Conservation (phyloP, 2,888 invertebrate species). For the Drosophila neonasuta region DNA sequence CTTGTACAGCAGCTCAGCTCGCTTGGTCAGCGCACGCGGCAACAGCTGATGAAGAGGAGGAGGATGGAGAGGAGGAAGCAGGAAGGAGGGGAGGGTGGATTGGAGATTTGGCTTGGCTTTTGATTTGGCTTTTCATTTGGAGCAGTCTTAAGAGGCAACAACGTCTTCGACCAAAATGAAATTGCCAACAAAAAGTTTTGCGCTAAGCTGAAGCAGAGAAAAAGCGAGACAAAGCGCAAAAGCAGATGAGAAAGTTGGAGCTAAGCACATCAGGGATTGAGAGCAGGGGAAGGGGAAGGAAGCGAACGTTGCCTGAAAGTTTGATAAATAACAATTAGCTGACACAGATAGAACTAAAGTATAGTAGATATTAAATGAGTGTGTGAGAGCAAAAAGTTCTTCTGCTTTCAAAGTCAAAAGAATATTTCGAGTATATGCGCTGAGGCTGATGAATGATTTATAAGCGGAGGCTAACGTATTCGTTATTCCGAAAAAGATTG, state of each 20-base stretch:
- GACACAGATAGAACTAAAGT: constrained; percentile 31
- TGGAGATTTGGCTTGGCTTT: constrained; percentile 18
- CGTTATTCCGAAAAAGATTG: constrained; percentile 10
- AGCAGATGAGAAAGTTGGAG: constrained; percentile 47
- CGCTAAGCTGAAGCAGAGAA: constrained; percentile 22
- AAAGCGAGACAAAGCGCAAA: neutral
- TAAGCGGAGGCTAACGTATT: constrained; percentile 21
- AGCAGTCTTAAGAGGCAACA: constrained; percentile 29
- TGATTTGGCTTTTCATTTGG: constrained; percentile 53
- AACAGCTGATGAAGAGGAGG: constrained; percentile 18
- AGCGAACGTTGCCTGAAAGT: constrained; percentile 34
- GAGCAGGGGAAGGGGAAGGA: neutral
- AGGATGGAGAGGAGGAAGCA: too few species aligned
- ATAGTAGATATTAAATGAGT: constrained; percentile 6
- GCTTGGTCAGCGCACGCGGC: constrained; percentile 41
- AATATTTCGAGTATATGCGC: constrained; percentile 1
- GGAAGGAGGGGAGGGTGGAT: neutral
- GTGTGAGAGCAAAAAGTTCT: constrained; percentile 13
- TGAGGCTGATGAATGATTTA: constrained; percentile 39
- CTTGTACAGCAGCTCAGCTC: constrained; percentile 28
- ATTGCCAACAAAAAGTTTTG: constrained; percentile 56
- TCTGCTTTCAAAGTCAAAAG: constrained; percentile 3
- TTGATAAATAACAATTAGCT: constrained; percentile 67
- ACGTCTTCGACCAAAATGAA: constrained; percentile 51
- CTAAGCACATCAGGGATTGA: too few species aligned